Percentiles rank a stretch among this genome's conserved stretches.
Evolutionary conservation across 1,140 invertebrate species (phyloP).

Genomic region (Apis dorsata): DNA sequence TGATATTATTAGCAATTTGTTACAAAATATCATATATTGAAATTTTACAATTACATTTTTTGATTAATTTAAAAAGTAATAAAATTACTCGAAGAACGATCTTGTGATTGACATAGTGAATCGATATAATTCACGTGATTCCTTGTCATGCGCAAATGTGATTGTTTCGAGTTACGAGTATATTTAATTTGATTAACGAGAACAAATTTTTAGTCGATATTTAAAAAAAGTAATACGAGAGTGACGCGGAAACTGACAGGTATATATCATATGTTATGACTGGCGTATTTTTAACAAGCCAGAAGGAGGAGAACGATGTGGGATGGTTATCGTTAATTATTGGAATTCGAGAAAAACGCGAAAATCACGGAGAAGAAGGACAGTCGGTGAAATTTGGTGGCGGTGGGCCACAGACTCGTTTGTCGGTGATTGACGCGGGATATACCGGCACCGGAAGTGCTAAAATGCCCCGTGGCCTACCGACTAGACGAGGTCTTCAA

Average conservation of each 20-base stretch:
- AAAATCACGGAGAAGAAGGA: conserved; percentile 29
- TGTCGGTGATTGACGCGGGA: conserved; percentile 36
- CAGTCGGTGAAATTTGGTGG: conserved; percentile 32
- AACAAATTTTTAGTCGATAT: not conserved
- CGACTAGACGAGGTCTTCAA: conserved; percentile 75
- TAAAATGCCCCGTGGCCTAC: conserved; percentile 76
- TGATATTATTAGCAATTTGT: no score
- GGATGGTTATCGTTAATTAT: conserved; percentile 67
- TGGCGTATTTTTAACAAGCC: conserved; percentile 64
- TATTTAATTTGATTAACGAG: not conserved
- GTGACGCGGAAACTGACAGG: not conserved
- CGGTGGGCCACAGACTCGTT: conserved; percentile 50
- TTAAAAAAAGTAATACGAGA: not conserved
- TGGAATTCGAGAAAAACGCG: conserved; percentile 47
- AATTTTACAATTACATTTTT: not conserved
- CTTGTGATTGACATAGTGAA: not conserved
- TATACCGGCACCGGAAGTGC: conserved; percentile 34
- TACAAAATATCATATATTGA: not conserved
- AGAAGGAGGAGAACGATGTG: conserved; percentile 64
- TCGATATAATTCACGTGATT: not conserved
- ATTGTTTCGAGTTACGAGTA: not conserved
- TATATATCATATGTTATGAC: conserved; percentile 68
- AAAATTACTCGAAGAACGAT: not conserved
- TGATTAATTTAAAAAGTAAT: not conserved
- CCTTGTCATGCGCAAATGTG: not conserved